Conservation (phyloP, 2,797 vertebrate species). For the Heteromormyrus szaboi region DNA sequence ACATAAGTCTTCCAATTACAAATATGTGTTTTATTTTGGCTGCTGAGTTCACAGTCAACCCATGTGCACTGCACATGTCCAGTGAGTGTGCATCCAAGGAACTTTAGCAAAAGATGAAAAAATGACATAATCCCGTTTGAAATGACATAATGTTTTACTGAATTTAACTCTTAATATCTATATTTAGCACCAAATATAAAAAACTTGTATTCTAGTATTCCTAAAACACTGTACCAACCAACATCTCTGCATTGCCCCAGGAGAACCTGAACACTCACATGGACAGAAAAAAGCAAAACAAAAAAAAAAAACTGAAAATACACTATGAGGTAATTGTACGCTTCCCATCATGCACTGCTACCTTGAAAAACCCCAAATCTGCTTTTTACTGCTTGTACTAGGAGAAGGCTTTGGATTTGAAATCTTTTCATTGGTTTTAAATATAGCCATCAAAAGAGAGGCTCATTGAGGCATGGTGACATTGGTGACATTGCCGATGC, state of each 20-base stretch:
- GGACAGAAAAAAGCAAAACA: not conserved
- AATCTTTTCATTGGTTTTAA: constrained; percentile 39
- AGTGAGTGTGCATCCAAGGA: not conserved
- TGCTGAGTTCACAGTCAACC: not conserved
- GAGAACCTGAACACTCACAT: not conserved
- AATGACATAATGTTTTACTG: not conserved
- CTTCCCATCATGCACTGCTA: not conserved
- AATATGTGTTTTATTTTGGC: not conserved
- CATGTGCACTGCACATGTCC: constrained; percentile 1
- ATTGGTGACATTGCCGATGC: constrained; percentile 50
- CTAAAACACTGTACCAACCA: not conserved
- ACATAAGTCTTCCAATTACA: not conserved
- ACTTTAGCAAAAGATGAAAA: constrained; percentile 9
- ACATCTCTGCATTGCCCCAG: not conserved
- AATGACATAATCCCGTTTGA: not conserved
- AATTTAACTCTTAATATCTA: not conserved
- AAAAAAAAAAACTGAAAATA: not conserved
- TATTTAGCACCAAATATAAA: not conserved
- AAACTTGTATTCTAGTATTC: not conserved
- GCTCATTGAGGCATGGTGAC: constrained; percentile 53
- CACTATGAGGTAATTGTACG: not conserved
- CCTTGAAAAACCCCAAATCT: not conserved
- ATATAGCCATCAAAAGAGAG: constrained; percentile 56
- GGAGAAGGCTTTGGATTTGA: constrained; percentile 9
- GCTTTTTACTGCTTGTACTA: not conserved